phyloP scores from a whole-genome alignment of 2,888 invertebrate species.

The Eulithis testata region DNA sequence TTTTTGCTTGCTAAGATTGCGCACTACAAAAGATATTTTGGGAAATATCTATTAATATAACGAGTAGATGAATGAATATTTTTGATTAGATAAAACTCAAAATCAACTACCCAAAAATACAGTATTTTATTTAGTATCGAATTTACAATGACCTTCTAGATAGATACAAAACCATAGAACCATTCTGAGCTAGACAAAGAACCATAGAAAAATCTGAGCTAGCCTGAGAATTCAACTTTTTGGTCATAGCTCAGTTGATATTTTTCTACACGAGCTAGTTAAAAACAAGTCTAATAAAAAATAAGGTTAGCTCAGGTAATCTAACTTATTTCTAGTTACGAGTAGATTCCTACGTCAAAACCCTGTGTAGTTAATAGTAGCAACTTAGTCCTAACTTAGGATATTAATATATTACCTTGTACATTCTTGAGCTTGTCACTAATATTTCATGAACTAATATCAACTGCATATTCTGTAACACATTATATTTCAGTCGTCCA shows the following conservation, averaged over 20 bases:
- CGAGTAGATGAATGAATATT: conserved; percentile 23
- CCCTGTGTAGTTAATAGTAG: neutral
- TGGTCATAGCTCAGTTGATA: conserved; percentile 8
- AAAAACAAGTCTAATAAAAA: neutral
- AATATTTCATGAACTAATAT: conserved; percentile 15
- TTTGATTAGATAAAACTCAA: conserved; percentile 3
- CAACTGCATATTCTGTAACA: neutral
- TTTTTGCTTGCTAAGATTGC: conserved; percentile 61
- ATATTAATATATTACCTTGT: neutral
- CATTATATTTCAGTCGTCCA: neutral
- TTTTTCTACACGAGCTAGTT: conserved; percentile 4
- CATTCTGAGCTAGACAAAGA: neutral
- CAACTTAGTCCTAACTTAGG: neutral
- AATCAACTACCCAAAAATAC: conserved; percentile 7
- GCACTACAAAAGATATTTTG: conserved; percentile 31
- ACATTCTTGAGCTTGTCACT: conserved; percentile 17
- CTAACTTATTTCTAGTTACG: conserved; percentile 13
- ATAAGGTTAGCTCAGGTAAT: conserved; percentile 8
- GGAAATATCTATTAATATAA: conserved; percentile 16
- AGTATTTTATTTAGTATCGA: conserved; percentile 4
- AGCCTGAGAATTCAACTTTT: neutral
- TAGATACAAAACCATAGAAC: neutral
- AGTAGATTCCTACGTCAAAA: neutral
- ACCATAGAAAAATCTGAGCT: neutral
- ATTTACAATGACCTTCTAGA: no score